These are phyloP conservation scores for Chiroxiphia lanceolata DNA, from an alignment of 2,797 vertebrate species.

Conservation along the genomic window DNA sequence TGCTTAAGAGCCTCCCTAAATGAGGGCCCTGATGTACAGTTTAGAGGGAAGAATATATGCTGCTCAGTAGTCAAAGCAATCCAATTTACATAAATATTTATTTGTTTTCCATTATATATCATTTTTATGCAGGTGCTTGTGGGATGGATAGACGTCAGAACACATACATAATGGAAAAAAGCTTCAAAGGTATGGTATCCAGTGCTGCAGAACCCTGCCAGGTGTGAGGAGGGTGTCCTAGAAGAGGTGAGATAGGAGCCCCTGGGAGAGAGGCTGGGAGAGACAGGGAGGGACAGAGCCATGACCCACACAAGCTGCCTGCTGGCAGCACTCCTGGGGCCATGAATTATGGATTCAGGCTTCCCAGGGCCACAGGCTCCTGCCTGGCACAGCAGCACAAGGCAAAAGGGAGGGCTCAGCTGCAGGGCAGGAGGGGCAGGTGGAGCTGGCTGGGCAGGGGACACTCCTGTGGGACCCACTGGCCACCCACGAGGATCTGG, in stretches of 20 bases:
- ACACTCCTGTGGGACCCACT: not conserved
- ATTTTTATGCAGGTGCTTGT: conserved; percentile 82
- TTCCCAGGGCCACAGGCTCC: not conserved
- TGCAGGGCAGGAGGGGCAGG: not conserved
- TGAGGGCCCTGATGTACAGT: conserved; percentile 13
- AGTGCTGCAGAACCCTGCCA: conserved; percentile 68
- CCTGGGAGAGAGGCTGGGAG: not conserved
- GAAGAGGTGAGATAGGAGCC: conserved; percentile 66
- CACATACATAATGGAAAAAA: conserved; percentile 88
- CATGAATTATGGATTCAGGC: not conserved
- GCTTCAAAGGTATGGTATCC: conserved; percentile 89
- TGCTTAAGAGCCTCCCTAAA: conserved; percentile 1
- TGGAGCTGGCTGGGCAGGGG: not conserved
- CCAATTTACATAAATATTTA: conserved; percentile 70
- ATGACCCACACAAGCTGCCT: not conserved
- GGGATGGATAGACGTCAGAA: conserved; percentile 87
- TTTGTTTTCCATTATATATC: conserved; percentile 70
- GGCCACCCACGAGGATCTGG: not conserved
- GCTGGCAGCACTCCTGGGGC: not conserved
- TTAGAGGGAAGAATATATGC: conserved; percentile 54
- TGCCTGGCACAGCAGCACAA: not conserved
- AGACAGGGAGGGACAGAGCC: conserved; percentile 33
- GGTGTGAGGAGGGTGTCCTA: conserved; percentile 55
- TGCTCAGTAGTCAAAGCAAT: conserved; percentile 58
- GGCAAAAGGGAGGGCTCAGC: not conserved